Base-by-base conservation (phyloP, 2,797 vertebrate species). In the Cryptoprocta ferox region DNA sequence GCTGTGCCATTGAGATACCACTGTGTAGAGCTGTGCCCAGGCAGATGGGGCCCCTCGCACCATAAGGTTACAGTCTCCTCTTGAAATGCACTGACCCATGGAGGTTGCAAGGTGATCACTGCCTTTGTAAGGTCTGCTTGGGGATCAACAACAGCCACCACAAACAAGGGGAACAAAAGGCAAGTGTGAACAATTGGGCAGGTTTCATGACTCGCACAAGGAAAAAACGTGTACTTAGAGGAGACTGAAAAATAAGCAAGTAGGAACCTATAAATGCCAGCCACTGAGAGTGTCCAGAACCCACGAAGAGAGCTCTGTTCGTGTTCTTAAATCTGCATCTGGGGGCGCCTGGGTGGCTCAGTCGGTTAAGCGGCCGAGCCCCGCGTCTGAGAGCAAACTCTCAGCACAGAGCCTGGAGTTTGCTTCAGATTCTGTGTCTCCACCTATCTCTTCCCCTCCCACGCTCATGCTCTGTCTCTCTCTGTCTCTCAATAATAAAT, bases 61-160 rank as follows among this genome's bases (percentile, higher is more conserved):
- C 0, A 0, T 16, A 98, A 53, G 42, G 68, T 96, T 6, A 98
- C 70, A 2, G 7, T 80, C 65, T 98, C 95, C 30, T 42, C 21
- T 35, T 4, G 56, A 88, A 97, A 97, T 56, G 97, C 16, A 56
- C 2, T 96, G 45, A 96, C 75, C 97, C 98, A 98, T 0, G 96
- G 95, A 80, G 98, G 98, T 45, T 73, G 50, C 82, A 97, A 71
- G 45, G 92, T 97, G 90, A 97, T 61, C 88, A 71, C 75, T 26
- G 97, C 92, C 78, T 95, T 97, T 65, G 66, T n/a, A 48, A 7
- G 3, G 42, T 88, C 84, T 83, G 53, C 37, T 92, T 76, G 32
- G 26, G 68, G 35, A 48, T 59, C 21, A 59, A 10, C 56, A 24
- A 59, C 21, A 56, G 19, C 53, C 24, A 53, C 53, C 24, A 59